Evolutionary conservation across 2,797 vertebrate species (phyloP).

Genomic region (Australoheros facetus): DNA sequence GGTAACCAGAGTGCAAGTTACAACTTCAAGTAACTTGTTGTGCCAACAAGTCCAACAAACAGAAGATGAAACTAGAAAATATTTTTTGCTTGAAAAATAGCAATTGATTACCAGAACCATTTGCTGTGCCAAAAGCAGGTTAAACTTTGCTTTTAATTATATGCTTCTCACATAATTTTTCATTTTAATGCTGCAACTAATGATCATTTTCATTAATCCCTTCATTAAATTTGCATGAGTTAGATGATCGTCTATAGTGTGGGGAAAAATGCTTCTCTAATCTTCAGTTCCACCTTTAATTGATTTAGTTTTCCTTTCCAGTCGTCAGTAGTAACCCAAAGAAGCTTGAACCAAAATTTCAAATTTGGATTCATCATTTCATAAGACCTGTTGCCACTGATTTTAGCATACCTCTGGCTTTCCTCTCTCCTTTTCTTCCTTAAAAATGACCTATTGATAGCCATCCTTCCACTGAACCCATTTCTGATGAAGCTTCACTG

Average conservation of each 20-base stretch:
- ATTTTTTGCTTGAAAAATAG: neutral
- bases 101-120: neutral
- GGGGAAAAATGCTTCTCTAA: neutral
- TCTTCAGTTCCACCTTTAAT: neutral
- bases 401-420: neutral
- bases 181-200: neutral
- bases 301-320: constrained; percentile 2
- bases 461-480: neutral
- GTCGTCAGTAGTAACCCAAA: neutral
- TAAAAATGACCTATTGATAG: neutral
- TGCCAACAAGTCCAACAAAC: neutral
- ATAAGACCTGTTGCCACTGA: neutral
- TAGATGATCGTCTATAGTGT: neutral
- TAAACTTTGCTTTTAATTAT: neutral
- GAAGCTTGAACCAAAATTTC: neutral
- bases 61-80: neutral
- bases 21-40: neutral
- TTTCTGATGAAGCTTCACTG: neutral
- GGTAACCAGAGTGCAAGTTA: neutral
- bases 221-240: constrained; percentile 12
- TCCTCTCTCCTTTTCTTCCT: neutral
- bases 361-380: neutral
- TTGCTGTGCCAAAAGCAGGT: neutral
- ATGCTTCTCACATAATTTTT: neutral
- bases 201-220: neutral